Evolutionary conservation across 2,888 invertebrate genomes (phyloP).

Genomic region (Drosophila colorata): DNA sequence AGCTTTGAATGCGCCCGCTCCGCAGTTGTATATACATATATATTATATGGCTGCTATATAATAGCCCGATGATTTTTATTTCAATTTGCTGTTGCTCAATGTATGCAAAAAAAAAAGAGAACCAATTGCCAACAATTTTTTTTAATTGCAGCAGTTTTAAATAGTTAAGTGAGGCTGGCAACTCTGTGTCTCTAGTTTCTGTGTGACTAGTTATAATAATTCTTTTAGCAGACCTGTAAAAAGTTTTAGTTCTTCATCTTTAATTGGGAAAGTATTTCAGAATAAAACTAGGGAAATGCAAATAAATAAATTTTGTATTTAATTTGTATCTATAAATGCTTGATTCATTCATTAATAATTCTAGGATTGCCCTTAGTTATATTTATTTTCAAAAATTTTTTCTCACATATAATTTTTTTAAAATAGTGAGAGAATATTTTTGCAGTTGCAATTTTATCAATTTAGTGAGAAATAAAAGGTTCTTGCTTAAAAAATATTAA

Average conservation of each 20-base stretch:
- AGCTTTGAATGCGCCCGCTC: slow-evolving; percentile 70
- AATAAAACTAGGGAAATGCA: neutral
- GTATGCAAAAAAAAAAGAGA: slow-evolving; percentile 20
- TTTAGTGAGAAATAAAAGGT: no score
- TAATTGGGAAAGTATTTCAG: neutral
- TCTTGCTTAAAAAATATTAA: no score
- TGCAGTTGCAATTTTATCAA: no score
- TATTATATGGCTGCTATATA: slow-evolving; percentile 24
- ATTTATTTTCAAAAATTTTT: neutral
- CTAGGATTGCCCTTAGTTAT: neutral
- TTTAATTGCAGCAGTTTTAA: slow-evolving; percentile 10
- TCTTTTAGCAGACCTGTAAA: slow-evolving; percentile 34
- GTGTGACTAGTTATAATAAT: slow-evolving; percentile 45
- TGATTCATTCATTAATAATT: neutral
- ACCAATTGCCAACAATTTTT: neutral
- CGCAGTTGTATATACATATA: slow-evolving; percentile 12
- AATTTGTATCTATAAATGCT: neutral
- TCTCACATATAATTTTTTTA: neutral
- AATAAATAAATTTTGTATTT: no score
- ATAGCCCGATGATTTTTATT: slow-evolving; percentile 45
- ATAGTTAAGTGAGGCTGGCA: slow-evolving; percentile 33
- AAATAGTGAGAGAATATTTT: neutral
- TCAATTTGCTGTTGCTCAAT: slow-evolving; percentile 55
- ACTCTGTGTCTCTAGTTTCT: slow-evolving; percentile 40
- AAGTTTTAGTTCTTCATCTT: neutral